phyloP scores from a whole-genome alignment of 2,888 invertebrate species.

The Cantharis lateralis region DNA sequence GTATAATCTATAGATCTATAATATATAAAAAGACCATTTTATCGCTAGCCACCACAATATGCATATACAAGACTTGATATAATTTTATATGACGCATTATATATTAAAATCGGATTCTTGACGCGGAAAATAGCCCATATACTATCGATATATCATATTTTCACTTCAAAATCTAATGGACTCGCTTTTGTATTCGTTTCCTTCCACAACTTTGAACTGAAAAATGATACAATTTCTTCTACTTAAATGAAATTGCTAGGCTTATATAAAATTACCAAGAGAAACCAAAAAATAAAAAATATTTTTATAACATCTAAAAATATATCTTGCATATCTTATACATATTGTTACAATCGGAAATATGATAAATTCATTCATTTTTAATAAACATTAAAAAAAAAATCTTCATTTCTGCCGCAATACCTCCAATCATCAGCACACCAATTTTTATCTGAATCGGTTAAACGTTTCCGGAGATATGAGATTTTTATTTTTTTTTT shows the following conservation, averaged over 20 bases:
- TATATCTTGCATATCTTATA: too few species aligned
- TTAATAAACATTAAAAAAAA: too few species aligned
- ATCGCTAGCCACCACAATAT: conserved; percentile 45
- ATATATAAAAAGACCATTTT: conserved; percentile 53
- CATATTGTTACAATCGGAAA: too few species aligned
- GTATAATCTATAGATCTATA: conserved; percentile 55
- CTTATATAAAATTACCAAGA: not conserved
- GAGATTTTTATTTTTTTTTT: too few species aligned
- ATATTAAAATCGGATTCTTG: conserved; percentile 58
- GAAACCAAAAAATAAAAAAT: not conserved
- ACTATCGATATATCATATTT: conserved; percentile 52
- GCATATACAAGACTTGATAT: conserved; percentile 47
- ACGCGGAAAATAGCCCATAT: conserved; percentile 57
- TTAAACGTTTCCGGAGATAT: too few species aligned
- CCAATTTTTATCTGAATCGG: too few species aligned
- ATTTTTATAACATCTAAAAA: too few species aligned
- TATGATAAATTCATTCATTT: too few species aligned
- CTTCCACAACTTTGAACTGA: conserved; percentile 30
- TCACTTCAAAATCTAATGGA: conserved; percentile 51
- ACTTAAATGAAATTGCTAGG: conserved; percentile 7
- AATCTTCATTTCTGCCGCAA: too few species aligned
- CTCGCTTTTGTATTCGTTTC: conserved; percentile 35
- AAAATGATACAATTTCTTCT: conserved; percentile 22
- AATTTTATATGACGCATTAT: conserved; percentile 58
- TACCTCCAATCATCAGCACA: too few species aligned